Evolutionary conservation across 2,797 vertebrate species (phyloP).

Genomic region (Astyanax mexicanus): DNA sequence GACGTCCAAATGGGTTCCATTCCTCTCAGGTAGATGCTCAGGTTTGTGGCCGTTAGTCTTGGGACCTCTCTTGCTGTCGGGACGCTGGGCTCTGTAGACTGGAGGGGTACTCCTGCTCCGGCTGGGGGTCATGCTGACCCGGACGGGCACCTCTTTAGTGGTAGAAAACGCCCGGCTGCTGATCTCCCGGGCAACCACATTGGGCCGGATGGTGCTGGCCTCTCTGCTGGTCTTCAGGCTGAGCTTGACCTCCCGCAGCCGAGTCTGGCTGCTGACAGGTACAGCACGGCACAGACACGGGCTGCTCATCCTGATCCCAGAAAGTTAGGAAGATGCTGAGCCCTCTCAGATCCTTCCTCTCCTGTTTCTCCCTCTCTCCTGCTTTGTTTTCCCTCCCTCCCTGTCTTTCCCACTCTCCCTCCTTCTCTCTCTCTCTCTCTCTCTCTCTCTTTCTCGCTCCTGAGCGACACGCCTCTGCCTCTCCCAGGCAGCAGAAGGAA

Average conservation of each 20-base stretch:
- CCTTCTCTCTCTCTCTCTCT: constrained; percentile 42
- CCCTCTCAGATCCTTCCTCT: constrained; percentile 58
- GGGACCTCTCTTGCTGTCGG: constrained; percentile 62
- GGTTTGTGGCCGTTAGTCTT: constrained; percentile 60
- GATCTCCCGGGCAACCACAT: constrained; percentile 59
- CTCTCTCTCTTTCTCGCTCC: constrained; percentile 57
- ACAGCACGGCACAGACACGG: constrained; percentile 77
- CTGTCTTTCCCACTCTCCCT: constrained; percentile 43
- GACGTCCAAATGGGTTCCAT: constrained; percentile 70
- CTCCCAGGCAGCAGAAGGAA: constrained; percentile 60
- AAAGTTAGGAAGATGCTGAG: constrained; percentile 37
- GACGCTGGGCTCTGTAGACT: constrained; percentile 67
- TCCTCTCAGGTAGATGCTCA: constrained; percentile 72
- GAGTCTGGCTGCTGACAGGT: constrained; percentile 75
- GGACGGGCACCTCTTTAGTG: constrained; percentile 66
- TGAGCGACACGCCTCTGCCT: constrained; percentile 68
- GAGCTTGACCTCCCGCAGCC: constrained; percentile 80
- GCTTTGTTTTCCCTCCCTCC: constrained; percentile 22
- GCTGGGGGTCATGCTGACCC: constrained; percentile 62
- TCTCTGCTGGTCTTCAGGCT: constrained; percentile 76
- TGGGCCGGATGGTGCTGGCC: constrained; percentile 53
- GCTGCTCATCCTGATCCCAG: constrained; percentile 78
- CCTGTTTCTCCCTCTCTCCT: constrained; percentile 55
- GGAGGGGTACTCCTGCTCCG: constrained; percentile 82
- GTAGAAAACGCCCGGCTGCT: constrained; percentile 55